Evolutionary conservation across 2,888 invertebrate genomes (phyloP), one percentile per base, ranked within the genome.

Genomic region (Molorchus minor): DNA sequence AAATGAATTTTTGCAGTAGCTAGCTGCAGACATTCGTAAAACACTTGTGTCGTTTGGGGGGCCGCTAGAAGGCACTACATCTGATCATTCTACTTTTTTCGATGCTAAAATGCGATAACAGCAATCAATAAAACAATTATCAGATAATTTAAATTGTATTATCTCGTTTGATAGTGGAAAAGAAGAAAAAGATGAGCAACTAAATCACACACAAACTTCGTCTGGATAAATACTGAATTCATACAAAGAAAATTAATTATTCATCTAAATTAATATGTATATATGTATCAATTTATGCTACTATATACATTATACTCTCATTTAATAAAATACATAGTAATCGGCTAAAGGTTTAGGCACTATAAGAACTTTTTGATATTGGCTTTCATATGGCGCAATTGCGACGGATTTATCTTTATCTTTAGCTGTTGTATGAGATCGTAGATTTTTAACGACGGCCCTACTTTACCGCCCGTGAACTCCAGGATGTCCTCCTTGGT

Each of bases 381-480:
- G 73, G 86, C 83, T 83, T 88, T 88, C 79, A 81, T 79, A 64
- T 82, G 82, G 70, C 86, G 83, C 72, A 88, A 86, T 76, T 89
- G 88, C 64, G 88, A 87, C 62, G 90, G 88, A 80, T 89, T 90
- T 64, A 91, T 88, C 84, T 93, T 92, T 79, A 89, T 89, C 83
- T 94, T 94, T 51, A 96, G 84, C 78, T 95, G 94, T 75, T 94
- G 93, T 76, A 97, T 93, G 67, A 97, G 86, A 83, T 96, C 94
- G 77, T 87, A 92, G 73, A 97, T 95, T 84, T 96, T 96, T 60
- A 97, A 81, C 13, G 96, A 94, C 4, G 96, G 96, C 1, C 96
- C 96, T 58, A 97, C 95, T 85, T 96, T 96, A 87, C 93, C 95
- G 69, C 93, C 92, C 17, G 95, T 88, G 64, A 95, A 83, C 73